Evolutionary conservation across 2,888 invertebrate genomes (phyloP).

Genomic region (Diarsia mendica): DNA sequence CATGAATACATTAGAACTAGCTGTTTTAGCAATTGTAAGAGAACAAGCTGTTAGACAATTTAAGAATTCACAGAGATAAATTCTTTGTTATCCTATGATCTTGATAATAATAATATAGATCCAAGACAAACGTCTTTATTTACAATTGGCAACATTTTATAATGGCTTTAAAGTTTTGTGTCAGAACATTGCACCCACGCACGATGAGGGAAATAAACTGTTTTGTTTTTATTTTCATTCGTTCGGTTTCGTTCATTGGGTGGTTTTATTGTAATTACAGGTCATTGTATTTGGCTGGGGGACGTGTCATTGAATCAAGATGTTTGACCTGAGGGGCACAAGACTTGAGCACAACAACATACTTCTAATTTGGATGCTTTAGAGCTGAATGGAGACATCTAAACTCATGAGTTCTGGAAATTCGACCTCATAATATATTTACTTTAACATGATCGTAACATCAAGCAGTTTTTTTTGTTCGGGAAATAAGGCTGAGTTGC

Average conservation of each 20-base stretch:
- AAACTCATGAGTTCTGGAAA: background rate
- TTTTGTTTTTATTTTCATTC: conserved; percentile 52
- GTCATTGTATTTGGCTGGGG: conserved; percentile 51
- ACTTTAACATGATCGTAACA: background rate
- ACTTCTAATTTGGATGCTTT: conserved; percentile 6
- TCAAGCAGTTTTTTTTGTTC: too few relatives aligned
- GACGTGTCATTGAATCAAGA: conserved; percentile 47
- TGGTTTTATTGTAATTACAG: conserved; percentile 49
- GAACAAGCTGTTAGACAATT: background rate
- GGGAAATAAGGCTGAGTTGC: too few relatives aligned
- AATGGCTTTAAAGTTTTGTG: conserved; percentile 27
- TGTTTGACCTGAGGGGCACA: conserved; percentile 35
- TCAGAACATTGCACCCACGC: conserved; percentile 46
- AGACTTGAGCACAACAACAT: background rate
- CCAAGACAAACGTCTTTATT: conserved; percentile 14
- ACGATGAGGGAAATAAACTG: conserved; percentile 12
- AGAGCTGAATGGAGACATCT: conserved; percentile 13
- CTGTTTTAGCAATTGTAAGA: background rate
- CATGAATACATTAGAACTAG: background rate
- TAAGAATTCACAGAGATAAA: background rate
- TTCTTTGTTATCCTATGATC: conserved; percentile 3
- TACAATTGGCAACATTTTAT: conserved; percentile 25
- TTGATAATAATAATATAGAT: conserved; percentile 2
- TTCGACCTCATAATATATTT: background rate
- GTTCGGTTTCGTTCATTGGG: conserved; percentile 8